Conservation (phyloP, 2,797 vertebrate species). For the Astyanax mexicanus region DNA sequence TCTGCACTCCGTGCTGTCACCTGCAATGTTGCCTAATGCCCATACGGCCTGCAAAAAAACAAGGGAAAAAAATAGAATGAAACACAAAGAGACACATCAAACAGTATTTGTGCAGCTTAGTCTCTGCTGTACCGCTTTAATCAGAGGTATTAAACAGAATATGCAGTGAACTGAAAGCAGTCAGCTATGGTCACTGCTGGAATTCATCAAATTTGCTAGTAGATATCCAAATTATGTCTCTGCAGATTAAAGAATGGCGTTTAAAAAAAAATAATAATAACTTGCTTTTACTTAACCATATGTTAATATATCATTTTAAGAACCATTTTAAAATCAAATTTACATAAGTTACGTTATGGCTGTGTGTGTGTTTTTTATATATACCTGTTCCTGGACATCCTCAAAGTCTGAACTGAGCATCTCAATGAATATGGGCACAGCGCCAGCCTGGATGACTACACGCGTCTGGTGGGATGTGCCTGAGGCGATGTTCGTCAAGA, state of each 20-base stretch:
- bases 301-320: no score
- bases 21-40: conserved; percentile 97
- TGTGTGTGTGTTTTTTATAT: background rate
- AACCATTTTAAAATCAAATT: no score
- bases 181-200: no score
- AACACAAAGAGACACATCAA: background rate
- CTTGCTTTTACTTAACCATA: no score
- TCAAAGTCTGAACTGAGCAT: conserved; percentile 94
- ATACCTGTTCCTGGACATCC: conserved; percentile 96
- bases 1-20: conserved; percentile 96
- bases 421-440: conserved; percentile 96
- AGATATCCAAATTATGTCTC: no score
- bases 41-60: conserved; percentile 88
- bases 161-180: background rate
- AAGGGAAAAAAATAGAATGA: conserved; percentile 3
- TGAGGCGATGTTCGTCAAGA: conserved; percentile 96
- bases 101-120: background rate
- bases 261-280: no score
- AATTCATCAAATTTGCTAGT: background rate
- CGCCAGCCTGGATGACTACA: conserved; percentile 95
- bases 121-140: background rate
- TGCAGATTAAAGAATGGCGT: no score
- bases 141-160: background rate
- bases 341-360: no score
- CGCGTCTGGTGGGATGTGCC: conserved; percentile 95